These are phyloP conservation scores for Rhingia rostrata DNA, from an alignment of 2,888 invertebrate species.

Conservation along the genomic window DNA sequence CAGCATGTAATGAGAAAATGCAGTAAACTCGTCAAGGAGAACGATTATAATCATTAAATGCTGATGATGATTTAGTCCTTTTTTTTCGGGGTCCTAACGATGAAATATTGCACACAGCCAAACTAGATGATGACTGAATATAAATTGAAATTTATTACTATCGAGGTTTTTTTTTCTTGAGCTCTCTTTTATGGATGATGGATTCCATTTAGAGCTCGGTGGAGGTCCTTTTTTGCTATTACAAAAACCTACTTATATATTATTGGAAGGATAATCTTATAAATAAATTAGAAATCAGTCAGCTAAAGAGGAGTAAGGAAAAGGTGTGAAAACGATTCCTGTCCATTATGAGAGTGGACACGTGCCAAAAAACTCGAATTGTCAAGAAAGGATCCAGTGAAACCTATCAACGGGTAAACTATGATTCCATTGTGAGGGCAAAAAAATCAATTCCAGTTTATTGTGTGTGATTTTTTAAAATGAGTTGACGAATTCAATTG, in stretches of 20 bases:
- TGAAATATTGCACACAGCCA: constrained; percentile 17
- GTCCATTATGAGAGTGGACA: constrained; percentile 28
- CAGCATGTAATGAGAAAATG: constrained; percentile 32
- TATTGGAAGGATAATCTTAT: constrained; percentile 1
- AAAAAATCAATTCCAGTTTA: constrained; percentile 5
- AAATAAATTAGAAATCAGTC: constrained; percentile 46
- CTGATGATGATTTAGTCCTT: constrained; percentile 45
- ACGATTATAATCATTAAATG: constrained; percentile 54
- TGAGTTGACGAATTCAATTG: constrained; percentile 28
- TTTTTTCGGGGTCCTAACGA: constrained; percentile 1
- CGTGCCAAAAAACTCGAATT: constrained; percentile 48
- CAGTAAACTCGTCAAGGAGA: constrained; percentile 24
- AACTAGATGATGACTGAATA: constrained; percentile 50
- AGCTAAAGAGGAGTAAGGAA: constrained; percentile 7
- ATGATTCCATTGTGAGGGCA: constrained; percentile 22
- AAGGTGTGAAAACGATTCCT: constrained; percentile 13
- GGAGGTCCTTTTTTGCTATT: constrained; percentile 16
- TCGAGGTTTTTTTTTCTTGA: constrained; percentile 4
- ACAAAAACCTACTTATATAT: neutral
- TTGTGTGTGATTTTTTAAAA: constrained; percentile 2
- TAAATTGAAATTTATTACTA: constrained; percentile 60
- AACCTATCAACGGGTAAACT: neutral
- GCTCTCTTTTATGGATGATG: neutral
- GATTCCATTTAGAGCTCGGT: neutral
- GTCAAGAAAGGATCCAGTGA: neutral